Evolutionary conservation across 2,113 vertebrate genomes (phyloP), one percentile per base, ranked within the genome.

Genomic region (Plestiodon gilberti): DNA sequence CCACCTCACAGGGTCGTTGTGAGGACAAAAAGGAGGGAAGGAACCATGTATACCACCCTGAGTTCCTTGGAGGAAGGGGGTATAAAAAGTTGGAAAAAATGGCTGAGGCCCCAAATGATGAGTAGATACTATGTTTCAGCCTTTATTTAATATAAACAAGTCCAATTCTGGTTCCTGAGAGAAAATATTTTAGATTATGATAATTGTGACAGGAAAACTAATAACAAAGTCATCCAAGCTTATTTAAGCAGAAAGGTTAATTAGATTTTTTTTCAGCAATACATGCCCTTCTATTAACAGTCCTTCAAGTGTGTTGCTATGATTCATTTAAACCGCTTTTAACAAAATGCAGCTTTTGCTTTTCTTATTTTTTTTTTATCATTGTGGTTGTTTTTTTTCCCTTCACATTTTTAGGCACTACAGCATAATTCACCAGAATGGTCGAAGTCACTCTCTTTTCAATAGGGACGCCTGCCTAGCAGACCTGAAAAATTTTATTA

Each of bases 291-390:
- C 14, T 35, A 85, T 76, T 40, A 69, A 87, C 57, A 52, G 48
- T 87, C 4, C 78, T 78, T 86, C 65, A 43, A 76, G 5, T 91
- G 11, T 11, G 83, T 67, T 89, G 84, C 43, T 61, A 80, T 59
- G 87, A 89, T 78, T 74, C 84, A 91, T 83, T 79, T 84, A 0
- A 48, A 67, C 88, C 87, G 52, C 73, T 91, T 94, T 89, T 91
- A 73, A 57, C 67, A 82, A 82, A 79, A 67, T 4, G n/a, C 35
- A 88, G 35, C 4, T 81, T 69, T 84, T 65, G 62, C 78, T 85
- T 83, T 57, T 40, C 69, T 65, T 8, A 0, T 65, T 85, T 83
- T 5, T 48, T 48, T 80, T 83, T 82, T 83, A 76, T 81, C 79
- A 83, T 82, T 83, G 23, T 6, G 8, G 17, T 40, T 92, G 87